Conservation (phyloP, 1,140 invertebrate genomes). For the Pogonomyrmex californicus region DNA sequence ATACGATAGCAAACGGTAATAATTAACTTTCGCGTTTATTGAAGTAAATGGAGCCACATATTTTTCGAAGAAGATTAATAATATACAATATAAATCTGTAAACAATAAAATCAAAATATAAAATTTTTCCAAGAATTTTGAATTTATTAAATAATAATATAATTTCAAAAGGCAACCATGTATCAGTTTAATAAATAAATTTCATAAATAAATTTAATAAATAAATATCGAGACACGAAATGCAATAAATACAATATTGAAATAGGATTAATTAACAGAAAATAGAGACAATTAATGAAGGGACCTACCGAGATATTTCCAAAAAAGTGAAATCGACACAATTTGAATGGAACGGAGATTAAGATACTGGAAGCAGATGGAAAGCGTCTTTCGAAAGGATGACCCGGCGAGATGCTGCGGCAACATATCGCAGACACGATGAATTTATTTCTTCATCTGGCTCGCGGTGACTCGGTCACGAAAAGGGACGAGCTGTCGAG, state of each 20-base stretch:
- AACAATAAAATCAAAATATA: background rate
- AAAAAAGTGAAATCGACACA: background rate
- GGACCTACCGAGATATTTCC: background rate
- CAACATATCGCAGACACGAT: conserved; percentile 51
- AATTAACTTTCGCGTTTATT: background rate
- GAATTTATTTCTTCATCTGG: conserved; percentile 69
- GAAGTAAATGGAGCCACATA: background rate
- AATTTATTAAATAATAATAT: background rate
- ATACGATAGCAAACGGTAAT: background rate
- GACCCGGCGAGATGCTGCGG: conserved; percentile 22
- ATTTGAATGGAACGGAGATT: background rate
- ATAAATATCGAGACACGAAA: background rate
- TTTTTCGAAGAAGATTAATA: background rate
- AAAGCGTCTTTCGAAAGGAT: conserved; percentile 31
- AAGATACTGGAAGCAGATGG: conserved; percentile 30
- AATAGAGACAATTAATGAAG: too few species aligned
- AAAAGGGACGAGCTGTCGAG: conserved; percentile 33
- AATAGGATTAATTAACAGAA: background rate
- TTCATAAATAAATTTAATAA: too few species aligned
- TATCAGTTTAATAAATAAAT: too few species aligned
- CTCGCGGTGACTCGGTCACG: conserved; percentile 53
- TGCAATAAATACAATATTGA: background rate
- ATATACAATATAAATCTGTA: background rate
- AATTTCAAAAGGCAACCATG: background rate
- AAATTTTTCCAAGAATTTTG: background rate